Base-by-base conservation (phyloP, 2,797 vertebrate species). In the Naso thynnoides region DNA sequence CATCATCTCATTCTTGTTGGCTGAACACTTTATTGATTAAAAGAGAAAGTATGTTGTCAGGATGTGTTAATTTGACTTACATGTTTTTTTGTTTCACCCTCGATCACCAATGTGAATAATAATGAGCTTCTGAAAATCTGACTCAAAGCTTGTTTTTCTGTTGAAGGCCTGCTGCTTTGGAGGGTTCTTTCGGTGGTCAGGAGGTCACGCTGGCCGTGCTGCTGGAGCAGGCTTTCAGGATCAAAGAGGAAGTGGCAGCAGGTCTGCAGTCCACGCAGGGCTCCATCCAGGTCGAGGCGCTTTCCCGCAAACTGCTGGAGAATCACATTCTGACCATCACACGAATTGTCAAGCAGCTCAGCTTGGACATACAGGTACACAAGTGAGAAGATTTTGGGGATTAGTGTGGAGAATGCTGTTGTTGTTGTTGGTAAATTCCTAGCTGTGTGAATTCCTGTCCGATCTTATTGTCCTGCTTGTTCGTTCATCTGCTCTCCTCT, bases 291-390 rank as follows among this genome's bases (percentile, higher is more conserved):
- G 87, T 83, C 1, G 91, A 96, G 73, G 58, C 70, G 0, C 69
- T 93, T 64, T 95, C 94, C 24, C 86, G 72, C 67, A 93, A 81
- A 59, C 86, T 95, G 48, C 91, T 97, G 83, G 94, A 96, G 84
- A 96, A 88, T 71, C 95, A 96, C 77, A 91, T 97, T 71, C 91
- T 95, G 77, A 95, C 90, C 58, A 94, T 96, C 64, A 95, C 93
- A 8, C 90, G 81, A 73, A 95, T 95, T 0, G 87, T 97, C 61
- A 94, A 94, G 88, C 96, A 95, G 78, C 94, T 97, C 66, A 95
- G 91, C 83, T 86, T 90, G 52, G 92, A 95, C 64, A 94, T 95
- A 49, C 92, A 97, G 94, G 95, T 96, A 93, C 6, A 31, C 6
- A 57, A 74, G 23, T 44, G 10, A 52, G 21, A 7, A 24, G 4